phyloP scores from a whole-genome alignment of 2,888 invertebrate species.

The Lithophane semibrunnea region DNA sequence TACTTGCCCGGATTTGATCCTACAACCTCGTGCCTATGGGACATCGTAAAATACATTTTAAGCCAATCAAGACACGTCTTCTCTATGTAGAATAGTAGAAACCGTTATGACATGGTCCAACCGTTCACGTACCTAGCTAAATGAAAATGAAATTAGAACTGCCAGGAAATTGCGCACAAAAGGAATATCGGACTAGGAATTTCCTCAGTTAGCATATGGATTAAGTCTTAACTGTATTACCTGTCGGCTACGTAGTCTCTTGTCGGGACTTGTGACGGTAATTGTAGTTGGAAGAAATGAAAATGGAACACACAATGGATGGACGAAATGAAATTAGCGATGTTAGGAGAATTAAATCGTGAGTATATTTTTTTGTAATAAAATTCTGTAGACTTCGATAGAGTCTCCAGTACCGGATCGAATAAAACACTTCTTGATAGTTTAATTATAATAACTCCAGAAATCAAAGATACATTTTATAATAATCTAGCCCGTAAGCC shows the following conservation, averaged over 20 bases:
- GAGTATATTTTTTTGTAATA: not conserved
- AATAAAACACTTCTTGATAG: too few relatives aligned
- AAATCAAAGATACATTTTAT: too few relatives aligned
- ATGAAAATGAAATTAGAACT: constrained; percentile 41
- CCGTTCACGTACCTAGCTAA: not conserved
- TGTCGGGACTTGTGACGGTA: not conserved
- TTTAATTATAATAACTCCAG: too few relatives aligned
- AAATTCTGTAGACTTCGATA: not conserved
- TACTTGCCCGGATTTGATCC: too few relatives aligned
- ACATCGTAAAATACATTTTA: not conserved
- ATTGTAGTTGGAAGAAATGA: constrained; percentile 16
- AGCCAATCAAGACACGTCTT: not conserved
- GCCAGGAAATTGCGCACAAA: constrained; percentile 28
- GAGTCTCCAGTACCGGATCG: too few relatives aligned
- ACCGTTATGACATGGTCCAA: not conserved
- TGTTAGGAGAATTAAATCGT: not conserved
- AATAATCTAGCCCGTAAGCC: too few relatives aligned
- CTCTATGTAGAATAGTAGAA: not conserved
- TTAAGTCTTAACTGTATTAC: constrained; percentile 36
- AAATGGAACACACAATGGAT: not conserved
- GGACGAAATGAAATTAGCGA: not conserved
- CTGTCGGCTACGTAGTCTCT: not conserved
- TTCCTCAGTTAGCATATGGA: constrained; percentile 25
- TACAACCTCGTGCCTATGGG: too few relatives aligned
- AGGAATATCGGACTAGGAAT: constrained; percentile 9